Conservation (phyloP, 2,113 vertebrate genomes). For the Dicaeum eximium region DNA sequence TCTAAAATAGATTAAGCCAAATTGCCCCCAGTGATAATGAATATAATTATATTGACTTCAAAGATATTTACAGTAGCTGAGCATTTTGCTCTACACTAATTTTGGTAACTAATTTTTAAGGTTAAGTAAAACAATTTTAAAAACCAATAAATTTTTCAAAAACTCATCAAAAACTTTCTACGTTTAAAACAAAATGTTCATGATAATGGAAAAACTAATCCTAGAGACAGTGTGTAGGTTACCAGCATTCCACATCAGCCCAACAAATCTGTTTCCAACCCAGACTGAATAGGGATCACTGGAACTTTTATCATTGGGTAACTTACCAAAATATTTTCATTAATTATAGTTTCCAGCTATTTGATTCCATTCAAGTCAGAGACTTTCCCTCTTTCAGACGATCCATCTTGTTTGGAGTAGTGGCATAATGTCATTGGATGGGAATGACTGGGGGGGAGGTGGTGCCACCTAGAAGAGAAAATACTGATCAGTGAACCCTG, state of each 20-base stretch:
- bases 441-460: neutral
- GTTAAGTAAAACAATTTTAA: neutral
- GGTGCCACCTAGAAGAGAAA: neutral
- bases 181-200: neutral
- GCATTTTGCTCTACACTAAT: neutral
- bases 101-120: neutral
- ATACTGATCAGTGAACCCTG: neutral
- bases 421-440: neutral
- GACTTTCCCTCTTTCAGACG: neutral
- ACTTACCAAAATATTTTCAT: neutral
- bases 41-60: neutral
- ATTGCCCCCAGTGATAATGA: neutral
- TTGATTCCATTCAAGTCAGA: neutral
- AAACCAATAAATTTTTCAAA: fast-evolving
- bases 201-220: neutral
- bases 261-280: neutral
- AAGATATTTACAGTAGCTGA: neutral
- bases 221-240: fast-evolving
- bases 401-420: neutral
- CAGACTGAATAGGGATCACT: neutral
- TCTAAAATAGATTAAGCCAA: neutral
- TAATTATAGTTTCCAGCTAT: neutral
- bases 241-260: neutral
- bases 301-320: fast-evolving
- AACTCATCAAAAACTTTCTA: neutral